Base-by-base conservation (phyloP, 2,797 vertebrate species). In the Gadopsis marmoratus region DNA sequence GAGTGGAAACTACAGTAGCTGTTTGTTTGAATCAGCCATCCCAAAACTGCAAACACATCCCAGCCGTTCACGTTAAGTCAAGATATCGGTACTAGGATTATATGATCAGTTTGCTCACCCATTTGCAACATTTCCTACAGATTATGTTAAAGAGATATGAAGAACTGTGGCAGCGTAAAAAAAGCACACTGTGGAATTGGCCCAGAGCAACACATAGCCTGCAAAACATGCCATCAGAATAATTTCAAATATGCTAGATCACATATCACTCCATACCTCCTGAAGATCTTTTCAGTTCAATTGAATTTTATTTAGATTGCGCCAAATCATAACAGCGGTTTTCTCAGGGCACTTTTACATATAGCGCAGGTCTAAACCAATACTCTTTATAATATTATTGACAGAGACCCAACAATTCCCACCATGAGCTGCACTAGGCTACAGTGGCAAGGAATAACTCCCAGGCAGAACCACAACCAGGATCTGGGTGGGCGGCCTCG, bases 1-100 rank as follows among this genome's bases (percentile, higher is more conserved):
- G 2, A 23, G 31, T 39, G 29, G n/a, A 39, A 39, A 39, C 43
- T 39, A 29, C 16, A 48, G 41, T 9, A 9, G n/a, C 39, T 47
- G 9, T 45, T 47, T 12, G 21, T 71, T 53, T 71, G 33, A 71
- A 51, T 41, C 23, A 71, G n/a, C 21, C 26, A 16, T 54, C 37
- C 17, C 11, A 56, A 31, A 35, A 64, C 13, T 47, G 59, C 39
- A 62, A 63, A 41, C 39, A 69, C 19, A 17, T 17, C 51, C 17
- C 5, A 29, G 9, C 6, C 51, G 16, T 19, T 69, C 29, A 26
- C 26, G 26, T 26, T 26, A 26, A 26, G 26, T 26, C 26, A 26
- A 26, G 26, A 26, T 26, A 26, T 26, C 26, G 26, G 26, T 26
- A 48, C 21, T 12, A 16, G 13, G 5, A 55, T 41, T 55, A 43